These are phyloP conservation scores for Drosophila eohydei DNA, from an alignment of 2,888 invertebrate genomes.

Conservation along the genomic window DNA sequence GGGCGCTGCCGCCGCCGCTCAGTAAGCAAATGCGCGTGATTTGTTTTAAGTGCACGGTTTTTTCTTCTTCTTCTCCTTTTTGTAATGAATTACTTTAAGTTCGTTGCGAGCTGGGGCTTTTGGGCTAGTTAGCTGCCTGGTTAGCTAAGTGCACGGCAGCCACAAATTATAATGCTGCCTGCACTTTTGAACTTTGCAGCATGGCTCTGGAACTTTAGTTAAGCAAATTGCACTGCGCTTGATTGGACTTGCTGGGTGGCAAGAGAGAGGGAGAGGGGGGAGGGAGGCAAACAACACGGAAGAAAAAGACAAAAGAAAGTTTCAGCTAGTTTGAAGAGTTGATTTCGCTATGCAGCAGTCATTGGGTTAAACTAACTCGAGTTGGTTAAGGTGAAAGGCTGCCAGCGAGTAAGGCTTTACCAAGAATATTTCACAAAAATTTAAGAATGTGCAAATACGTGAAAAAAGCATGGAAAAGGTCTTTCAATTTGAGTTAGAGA, in stretches of 20 bases:
- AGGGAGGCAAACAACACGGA: neutral
- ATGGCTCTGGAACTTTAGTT: conserved; percentile 51
- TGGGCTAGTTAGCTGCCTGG: conserved; percentile 49
- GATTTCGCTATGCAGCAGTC: conserved; percentile 40
- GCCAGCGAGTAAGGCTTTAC: conserved; percentile 5
- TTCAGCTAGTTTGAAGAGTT: conserved; percentile 54
- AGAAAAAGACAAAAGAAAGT: conserved; percentile 66
- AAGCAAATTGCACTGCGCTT: conserved; percentile 70
- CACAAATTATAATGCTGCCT: conserved; percentile 76
- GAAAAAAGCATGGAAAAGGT: neutral
- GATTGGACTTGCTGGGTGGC: conserved; percentile 54
- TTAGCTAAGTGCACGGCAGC: conserved; percentile 73
- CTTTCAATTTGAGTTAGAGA: neutral
- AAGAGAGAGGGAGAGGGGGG: neutral
- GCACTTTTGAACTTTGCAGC: conserved; percentile 74
- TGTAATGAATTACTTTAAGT: conserved; percentile 72
- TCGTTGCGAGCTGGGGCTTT: conserved; percentile 20
- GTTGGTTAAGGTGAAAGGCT: conserved; percentile 53
- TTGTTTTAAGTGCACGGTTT: conserved; percentile 65
- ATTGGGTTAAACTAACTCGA: conserved; percentile 51
- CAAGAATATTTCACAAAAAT: conserved; percentile 12
- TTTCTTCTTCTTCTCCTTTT: neutral
- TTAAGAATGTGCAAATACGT: neutral
- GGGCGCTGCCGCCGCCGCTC: neutral
- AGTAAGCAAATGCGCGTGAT: conserved; percentile 62